These are phyloP conservation scores for Eclectus roratus DNA, from an alignment of 2,113 vertebrate species.

Conservation along the genomic window DNA sequence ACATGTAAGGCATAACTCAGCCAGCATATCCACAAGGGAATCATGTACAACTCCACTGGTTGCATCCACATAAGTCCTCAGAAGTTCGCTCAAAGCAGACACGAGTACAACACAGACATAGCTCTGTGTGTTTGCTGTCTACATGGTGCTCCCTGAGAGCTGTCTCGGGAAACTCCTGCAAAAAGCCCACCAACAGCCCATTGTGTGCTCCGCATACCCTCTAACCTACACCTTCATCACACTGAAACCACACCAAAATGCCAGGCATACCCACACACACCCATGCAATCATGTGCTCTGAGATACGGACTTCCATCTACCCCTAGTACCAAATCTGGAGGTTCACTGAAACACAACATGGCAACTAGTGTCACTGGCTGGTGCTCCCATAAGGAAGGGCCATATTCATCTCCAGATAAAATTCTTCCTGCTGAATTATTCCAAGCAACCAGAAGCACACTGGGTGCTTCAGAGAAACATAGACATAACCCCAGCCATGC, in stretches of 20 bases:
- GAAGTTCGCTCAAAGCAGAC: not conserved
- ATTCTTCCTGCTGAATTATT: not conserved
- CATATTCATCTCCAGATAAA: not conserved
- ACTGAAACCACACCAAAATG: not conserved
- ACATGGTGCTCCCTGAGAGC: not conserved
- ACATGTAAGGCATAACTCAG: not conserved
- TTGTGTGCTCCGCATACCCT: not conserved
- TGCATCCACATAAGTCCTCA: not conserved
- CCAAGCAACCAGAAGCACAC: not conserved
- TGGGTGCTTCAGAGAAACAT: not conserved
- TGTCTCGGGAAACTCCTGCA: not conserved
- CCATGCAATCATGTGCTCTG: not conserved
- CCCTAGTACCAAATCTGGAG: not conserved
- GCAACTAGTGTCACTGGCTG: not conserved
- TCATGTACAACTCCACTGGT: not conserved
- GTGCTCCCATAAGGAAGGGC: not conserved
- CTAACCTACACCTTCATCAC: not conserved
- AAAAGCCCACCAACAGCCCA: not conserved
- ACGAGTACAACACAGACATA: accelerated
- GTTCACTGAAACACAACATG: not conserved
- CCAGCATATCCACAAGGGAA: not conserved
- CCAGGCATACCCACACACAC: not conserved
- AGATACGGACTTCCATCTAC: not conserved
- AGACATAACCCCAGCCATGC: not conserved
- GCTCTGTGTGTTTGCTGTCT: not conserved